Evolutionary conservation across 1,140 invertebrate species (phyloP), one percentile per base, ranked within the genome.

Genomic region (Asbolus verrucosus): DNA sequence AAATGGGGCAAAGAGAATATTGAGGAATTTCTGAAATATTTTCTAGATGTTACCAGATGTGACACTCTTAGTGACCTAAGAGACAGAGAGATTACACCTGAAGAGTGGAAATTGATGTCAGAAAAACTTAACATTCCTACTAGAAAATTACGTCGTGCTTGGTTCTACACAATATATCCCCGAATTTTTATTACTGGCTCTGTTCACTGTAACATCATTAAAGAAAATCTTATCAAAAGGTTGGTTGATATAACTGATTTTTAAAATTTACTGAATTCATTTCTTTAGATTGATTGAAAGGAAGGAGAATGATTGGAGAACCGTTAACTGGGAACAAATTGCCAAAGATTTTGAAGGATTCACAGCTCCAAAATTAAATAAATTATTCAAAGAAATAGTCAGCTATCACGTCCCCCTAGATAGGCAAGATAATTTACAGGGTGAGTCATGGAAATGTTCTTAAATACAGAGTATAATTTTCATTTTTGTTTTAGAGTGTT

Each of bases 321-420:
- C 13, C 8, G 19, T 70, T 2, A 30, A 70, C 15, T 70, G 68
- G 68, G 24, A 65, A 4, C 21, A 70, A 27, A 65, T 70, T n/a
- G 61, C 61, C 2, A 54, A 65, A 27, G 11, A 70, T 14, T 70
- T 50, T 24, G 24, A 24, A 14, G 68, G 68, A 8, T 65, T 65
- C 36, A 65, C 38, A 11, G 50, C 39, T 1, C 8, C 41, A 2
- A 50, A 46, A 19, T 21, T 70, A 11, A 65, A 70, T 30, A 65
- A 24, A 21, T 43, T 70, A 19, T 33, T 70, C 18, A 65, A 54
- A 31, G 30, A 46, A 6, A 11, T 65, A 1, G 30, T 65, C 14
- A 31, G 30, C 3, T 33, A 27, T 21, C 36, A 70, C 11, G 68
- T 70, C 3, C 68, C 68, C 8, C 6, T 8, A 19, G 3, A 6